phyloP scores from a whole-genome alignment of 2,888 invertebrate genomes.

The Leptinotarsa haldemani region DNA sequence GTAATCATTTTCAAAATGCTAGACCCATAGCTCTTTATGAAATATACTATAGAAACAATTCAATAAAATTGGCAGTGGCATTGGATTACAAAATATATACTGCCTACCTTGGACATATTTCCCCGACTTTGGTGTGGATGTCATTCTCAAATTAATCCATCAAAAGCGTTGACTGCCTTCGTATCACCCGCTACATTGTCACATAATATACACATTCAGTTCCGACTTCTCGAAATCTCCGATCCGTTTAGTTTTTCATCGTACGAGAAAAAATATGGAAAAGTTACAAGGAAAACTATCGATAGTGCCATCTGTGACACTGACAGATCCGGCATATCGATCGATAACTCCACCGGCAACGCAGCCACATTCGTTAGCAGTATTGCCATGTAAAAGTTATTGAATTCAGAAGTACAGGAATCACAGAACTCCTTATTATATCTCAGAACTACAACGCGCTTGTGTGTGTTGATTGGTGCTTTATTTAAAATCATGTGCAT shows the following conservation, averaged over 20 bases:
- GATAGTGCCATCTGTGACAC: constrained; percentile 8
- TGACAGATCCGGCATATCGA: constrained; percentile 14
- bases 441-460: too few relatives aligned
- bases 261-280: constrained; percentile 12
- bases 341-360: constrained; percentile 21
- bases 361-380: constrained; percentile 11
- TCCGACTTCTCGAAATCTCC: constrained; percentile 23
- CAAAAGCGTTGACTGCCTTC: constrained; percentile 33
- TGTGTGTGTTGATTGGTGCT: too few relatives aligned
- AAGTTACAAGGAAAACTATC: constrained; percentile 6
- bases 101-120: constrained; percentile 65
- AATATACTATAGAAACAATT: neutral
- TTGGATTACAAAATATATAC: neutral
- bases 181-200: constrained; percentile 34
- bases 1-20: neutral
- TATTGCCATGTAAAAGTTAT: neutral
- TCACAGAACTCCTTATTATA: neutral
- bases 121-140: constrained; percentile 65
- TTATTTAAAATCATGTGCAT: too few relatives aligned
- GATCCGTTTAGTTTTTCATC: neutral
- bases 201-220: constrained; percentile 28
- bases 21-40: neutral
- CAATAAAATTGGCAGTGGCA: neutral
- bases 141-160: constrained; percentile 62
- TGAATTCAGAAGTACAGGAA: neutral